Percentiles rank a stretch among this genome's conserved stretches.
Evolutionary conservation across 2,888 invertebrate species (phyloP).

Genomic region (Lepidocyrtoides sp.): DNA sequence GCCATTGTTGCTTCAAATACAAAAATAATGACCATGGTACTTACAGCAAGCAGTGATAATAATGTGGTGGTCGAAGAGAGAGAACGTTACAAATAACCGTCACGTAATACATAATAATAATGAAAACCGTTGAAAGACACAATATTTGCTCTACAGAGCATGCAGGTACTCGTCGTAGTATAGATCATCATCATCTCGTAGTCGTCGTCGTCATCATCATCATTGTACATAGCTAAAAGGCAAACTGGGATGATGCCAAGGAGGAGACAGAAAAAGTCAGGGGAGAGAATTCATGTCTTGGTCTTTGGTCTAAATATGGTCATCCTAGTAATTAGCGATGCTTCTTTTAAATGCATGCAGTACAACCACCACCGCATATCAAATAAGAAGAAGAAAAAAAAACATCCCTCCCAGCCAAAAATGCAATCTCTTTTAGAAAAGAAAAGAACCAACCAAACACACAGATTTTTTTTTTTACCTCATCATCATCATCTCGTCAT

Average conservation of each 20-base stretch:
- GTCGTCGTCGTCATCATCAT: no score
- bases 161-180: no score
- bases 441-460: no score
- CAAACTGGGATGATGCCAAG: constrained; percentile 13
- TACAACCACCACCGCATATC: neutral
- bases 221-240: neutral
- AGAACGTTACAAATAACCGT: neutral
- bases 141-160: neutral
- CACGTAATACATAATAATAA: no score
- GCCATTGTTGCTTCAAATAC: no score
- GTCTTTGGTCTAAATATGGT: constrained; percentile 79
- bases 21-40: neutral
- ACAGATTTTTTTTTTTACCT: neutral
- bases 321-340: constrained; percentile 79
- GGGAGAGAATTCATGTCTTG: constrained; percentile 37
- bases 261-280: neutral
- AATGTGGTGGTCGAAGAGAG: neutral
- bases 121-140: neutral
- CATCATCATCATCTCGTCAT: neutral
- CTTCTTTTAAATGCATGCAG: constrained; percentile 64
- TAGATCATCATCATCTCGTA: no score
- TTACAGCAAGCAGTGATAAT: neutral
- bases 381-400: no score
- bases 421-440: no score
- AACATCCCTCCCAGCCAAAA: constrained; percentile 33